Conservation (phyloP, 2,113 vertebrate species). For the Morone saxatilis region DNA sequence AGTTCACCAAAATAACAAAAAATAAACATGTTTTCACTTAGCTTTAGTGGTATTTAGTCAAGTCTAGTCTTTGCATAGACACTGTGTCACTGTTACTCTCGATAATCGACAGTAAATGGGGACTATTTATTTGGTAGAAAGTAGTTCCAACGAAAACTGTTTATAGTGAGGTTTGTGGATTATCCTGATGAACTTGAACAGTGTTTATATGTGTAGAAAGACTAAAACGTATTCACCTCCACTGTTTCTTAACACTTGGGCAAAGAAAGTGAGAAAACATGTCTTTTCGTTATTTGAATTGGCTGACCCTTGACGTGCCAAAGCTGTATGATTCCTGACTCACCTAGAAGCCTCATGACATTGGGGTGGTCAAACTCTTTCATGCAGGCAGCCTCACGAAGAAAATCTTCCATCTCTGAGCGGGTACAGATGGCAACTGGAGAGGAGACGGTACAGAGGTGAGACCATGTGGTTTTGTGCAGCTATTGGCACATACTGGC, state of each 20-base stretch:
- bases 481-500: background rate
- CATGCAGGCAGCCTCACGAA: conserved; percentile 94
- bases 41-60: background rate
- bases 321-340: conserved; percentile 12
- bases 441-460: conserved; percentile 27
- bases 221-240: background rate
- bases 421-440: conserved; percentile 93
- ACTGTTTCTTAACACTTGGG: background rate
- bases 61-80: background rate
- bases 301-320: background rate
- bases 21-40: background rate
- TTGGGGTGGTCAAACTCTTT: conserved; percentile 96
- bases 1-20: background rate
- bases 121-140: background rate
- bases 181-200: background rate
- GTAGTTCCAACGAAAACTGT: background rate
- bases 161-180: background rate
- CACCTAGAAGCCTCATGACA: conserved; percentile 93
- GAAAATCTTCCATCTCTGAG: conserved; percentile 94
- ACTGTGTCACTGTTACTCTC: background rate
- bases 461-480: background rate
- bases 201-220: background rate
- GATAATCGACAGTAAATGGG: background rate
- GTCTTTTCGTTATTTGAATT: background rate
- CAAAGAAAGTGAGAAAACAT: background rate